Percentiles rank a stretch among this genome's conserved stretches.
phyloP scores from a whole-genome alignment of 2,797 vertebrate species.

The Hapalemur alaotrensis region DNA sequence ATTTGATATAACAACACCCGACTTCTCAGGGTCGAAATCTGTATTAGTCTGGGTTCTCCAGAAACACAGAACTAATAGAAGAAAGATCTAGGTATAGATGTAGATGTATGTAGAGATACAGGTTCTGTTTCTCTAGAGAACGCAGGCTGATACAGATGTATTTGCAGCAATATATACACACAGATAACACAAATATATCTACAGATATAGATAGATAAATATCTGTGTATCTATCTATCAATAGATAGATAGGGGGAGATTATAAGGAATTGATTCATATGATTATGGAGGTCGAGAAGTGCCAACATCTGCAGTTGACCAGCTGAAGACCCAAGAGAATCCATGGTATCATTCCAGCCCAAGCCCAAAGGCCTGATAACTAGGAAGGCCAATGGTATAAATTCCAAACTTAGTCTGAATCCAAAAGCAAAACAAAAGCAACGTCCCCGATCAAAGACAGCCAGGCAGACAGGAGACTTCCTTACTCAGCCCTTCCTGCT shows the following conservation, averaged over 20 bases:
- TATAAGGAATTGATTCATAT: background rate
- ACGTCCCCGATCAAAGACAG: background rate
- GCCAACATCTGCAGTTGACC: background rate
- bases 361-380: background rate
- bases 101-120: background rate
- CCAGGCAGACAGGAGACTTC: background rate
- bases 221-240: background rate
- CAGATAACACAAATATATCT: background rate
- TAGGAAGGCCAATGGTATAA: background rate
- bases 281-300: background rate
- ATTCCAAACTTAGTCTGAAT: background rate
- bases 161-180: background rate
- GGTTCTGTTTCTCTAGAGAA: background rate
- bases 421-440: background rate
- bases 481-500: background rate
- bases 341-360: background rate
- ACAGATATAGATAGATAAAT: background rate
- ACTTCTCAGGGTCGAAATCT: background rate
- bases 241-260: background rate
- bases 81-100: background rate
- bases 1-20: background rate
- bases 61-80: background rate
- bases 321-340: background rate
- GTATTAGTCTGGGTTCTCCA: background rate
- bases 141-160: background rate